phyloP scores from a whole-genome alignment of 1,140 invertebrate genomes.

The Drosophila azteca region DNA sequence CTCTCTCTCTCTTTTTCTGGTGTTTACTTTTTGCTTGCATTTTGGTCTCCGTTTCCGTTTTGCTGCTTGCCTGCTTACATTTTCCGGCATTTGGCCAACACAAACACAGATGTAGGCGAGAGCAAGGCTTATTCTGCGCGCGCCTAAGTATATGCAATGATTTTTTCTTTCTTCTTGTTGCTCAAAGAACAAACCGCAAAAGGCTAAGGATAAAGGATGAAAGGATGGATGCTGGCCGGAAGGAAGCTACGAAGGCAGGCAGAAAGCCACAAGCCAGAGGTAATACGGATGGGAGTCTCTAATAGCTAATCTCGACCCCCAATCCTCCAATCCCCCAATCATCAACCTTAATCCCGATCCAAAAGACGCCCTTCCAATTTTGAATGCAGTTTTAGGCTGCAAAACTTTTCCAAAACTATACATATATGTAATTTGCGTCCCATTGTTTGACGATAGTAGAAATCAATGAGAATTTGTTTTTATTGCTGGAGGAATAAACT shows the following conservation, averaged over 20 bases:
- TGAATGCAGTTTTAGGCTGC: slow-evolving; percentile 18
- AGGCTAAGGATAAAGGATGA: slow-evolving; percentile 1
- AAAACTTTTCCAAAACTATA: slow-evolving; percentile 50
- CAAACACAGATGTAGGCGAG: slow-evolving; percentile 1
- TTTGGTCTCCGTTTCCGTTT: slow-evolving; percentile 68
- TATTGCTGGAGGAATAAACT: no score
- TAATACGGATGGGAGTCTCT: slow-evolving; percentile 46
- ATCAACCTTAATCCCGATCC: slow-evolving; percentile 9
- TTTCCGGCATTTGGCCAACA: slow-evolving; percentile 65
- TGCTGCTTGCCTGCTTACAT: slow-evolving; percentile 80
- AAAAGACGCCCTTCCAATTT: neutral
- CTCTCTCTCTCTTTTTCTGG: neutral
- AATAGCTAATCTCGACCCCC: slow-evolving; percentile 65
- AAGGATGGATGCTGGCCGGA: neutral
- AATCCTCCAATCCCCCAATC: neutral
- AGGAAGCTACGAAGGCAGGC: slow-evolving; percentile 2
- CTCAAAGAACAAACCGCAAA: slow-evolving; percentile 11
- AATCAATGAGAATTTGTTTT: slow-evolving; percentile 40
- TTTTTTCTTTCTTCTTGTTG: slow-evolving; percentile 23
- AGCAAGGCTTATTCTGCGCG: slow-evolving; percentile 61
- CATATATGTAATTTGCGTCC: slow-evolving; percentile 42
- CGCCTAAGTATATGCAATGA: slow-evolving; percentile 71
- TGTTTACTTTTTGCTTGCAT: slow-evolving; percentile 78
- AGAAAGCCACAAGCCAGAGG: neutral
- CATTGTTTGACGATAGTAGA: slow-evolving; percentile 65